Evolutionary conservation across 2,113 vertebrate species (phyloP), one percentile per base, ranked within the genome.

Genomic region (Microtus oregoni): DNA sequence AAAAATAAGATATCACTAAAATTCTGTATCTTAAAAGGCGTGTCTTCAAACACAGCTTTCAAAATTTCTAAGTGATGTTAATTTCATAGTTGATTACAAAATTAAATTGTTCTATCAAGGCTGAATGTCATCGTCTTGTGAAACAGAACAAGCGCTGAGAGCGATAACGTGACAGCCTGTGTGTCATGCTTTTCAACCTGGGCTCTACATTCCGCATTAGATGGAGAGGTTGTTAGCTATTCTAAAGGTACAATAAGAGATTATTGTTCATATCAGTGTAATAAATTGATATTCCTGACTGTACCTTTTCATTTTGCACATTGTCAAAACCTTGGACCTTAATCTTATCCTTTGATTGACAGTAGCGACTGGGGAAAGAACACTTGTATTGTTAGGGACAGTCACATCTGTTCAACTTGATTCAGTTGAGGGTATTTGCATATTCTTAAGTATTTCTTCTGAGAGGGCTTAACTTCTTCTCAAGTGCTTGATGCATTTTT

Each of bases 391-490:
- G 99, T 99, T 99, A 99, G 98, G 95, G 98, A 96, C 96, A 98
- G 98, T 98, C 98, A 94, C 99, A 99, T 99, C 98, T 99, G 98
- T 98, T 98, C 98, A 98, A 98, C 98, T 98, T 98, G 99, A 99
- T 99, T 99, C 99, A 98, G 98, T 97, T 97, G 89, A 76, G 97
- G 96, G 95, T 98, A 99, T 99, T 99, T 99, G 99, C 99, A 99
- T 99, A 99, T 99, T 99, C 99, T 99, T 99, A 99, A 99, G 99
- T 99, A 99, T 99, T 99, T 99, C 98, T 99, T 99, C 98, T 98
- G 98, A 98, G 98, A 99, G 98, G 97, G 93, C 98, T 98, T 99
- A 99, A 99, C 99, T 99, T 99, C 99, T 99, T 98, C 98, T 99
- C 98, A 98, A 99, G 99, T 99, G 99, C 99, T 99, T 99, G 99